A percentile compares a stretch with the other conserved stretches of the same genome.
Conservation (phyloP, 1,140 invertebrate genomes). For the Sarcophaga peregrina region DNA sequence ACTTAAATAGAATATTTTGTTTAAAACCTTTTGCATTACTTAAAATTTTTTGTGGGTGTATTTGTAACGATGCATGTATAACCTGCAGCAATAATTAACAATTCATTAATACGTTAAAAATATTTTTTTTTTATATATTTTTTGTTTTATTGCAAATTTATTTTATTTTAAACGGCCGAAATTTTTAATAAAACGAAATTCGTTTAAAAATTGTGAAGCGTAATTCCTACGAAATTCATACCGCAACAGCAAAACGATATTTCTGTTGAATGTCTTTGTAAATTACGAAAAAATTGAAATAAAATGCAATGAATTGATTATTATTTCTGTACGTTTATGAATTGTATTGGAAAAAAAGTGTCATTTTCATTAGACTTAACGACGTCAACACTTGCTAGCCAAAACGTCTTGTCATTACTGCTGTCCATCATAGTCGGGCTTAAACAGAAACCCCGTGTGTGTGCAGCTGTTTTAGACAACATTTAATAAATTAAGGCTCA, state of each 20-base stretch:
- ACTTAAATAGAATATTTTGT: no score
- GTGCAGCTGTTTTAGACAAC: background rate
- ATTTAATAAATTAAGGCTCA: background rate
- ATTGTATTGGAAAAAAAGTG: conserved; percentile 33
- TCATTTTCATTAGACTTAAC: conserved; percentile 35
- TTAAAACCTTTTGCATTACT: background rate
- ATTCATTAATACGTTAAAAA: conserved; percentile 36
- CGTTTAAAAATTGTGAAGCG: background rate
- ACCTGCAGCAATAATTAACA: conserved; percentile 30
- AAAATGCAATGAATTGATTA: no score
- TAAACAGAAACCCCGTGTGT: background rate
- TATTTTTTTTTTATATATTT: conserved; percentile 19
- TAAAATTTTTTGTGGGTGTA: background rate
- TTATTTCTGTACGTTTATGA: background rate
- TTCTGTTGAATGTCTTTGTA: no score
- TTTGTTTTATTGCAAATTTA: background rate
- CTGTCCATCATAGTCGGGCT: no score
- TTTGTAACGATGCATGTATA: background rate
- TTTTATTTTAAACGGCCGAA: conserved; percentile 24
- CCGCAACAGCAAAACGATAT: no score
- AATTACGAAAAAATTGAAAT: no score
- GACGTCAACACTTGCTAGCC: conserved; percentile 25
- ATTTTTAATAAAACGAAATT: background rate
- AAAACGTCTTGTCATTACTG: background rate
- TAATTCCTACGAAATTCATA: no score